Conservation (phyloP, 2,888 invertebrate genomes). For the Seira ritae region DNA sequence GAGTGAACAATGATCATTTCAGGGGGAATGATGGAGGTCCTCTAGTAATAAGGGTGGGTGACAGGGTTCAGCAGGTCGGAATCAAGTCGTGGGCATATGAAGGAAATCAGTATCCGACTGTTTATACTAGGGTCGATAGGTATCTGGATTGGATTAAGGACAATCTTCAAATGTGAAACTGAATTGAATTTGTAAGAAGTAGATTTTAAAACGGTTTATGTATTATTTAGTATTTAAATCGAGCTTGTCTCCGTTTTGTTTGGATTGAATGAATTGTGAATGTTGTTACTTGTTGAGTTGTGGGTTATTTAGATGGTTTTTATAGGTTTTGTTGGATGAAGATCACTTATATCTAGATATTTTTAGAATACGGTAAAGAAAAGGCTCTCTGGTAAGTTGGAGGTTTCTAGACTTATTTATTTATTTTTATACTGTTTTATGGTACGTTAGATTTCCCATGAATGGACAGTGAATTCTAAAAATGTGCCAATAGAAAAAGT, state of each 20-base stretch:
- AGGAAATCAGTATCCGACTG: conserved; percentile 68
- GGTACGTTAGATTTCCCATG: neutral
- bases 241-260: no score
- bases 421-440: neutral
- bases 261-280: no score
- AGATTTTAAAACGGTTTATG: no score
- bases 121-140: conserved; percentile 60
- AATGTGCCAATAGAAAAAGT: conserved; percentile 51
- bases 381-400: no score
- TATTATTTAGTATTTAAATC: no score
- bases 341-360: no score
- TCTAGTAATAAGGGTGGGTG: conserved; percentile 61
- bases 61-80: conserved; percentile 64
- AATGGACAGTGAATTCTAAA: conserved; percentile 52
- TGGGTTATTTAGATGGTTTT: no score
- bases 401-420: no score
- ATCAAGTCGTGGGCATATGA: conserved; percentile 71
- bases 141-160: conserved; percentile 66
- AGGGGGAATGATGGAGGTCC: conserved; percentile 69
- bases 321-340: no score
- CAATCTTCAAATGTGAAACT: conserved; percentile 63
- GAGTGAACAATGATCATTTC: conserved; percentile 56
- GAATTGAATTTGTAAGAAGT: no score
- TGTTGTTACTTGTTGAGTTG: no score
- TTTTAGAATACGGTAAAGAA: no score